Evolutionary conservation across 2,888 invertebrate species (phyloP), one percentile per base, ranked within the genome.

Genomic region (Ganaspis brasiliensis): DNA sequence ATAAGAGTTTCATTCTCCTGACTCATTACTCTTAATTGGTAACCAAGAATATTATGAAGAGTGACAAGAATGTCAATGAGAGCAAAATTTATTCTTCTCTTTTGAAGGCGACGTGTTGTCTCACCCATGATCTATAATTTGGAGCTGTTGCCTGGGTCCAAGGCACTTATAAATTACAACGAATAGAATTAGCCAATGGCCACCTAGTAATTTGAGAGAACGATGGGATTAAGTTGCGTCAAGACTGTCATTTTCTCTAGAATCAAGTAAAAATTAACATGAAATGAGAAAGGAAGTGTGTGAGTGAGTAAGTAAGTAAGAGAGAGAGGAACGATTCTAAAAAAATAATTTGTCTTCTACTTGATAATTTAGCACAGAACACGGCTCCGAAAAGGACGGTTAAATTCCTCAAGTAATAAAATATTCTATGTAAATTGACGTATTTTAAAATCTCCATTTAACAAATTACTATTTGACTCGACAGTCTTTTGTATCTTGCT

Each of bases 131-230:
- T 37, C 63, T 40, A 81, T 79, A 82, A 82, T 81, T 78, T 77
- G 75, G 56, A 19, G 59, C 16, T 37, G 37, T 21, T 10, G 40
- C 3, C 59, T 14, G 61, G 2, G 40, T 63, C 21, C 63, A 2
- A 40, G 63, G 63, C 85, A 84, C 86, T 87, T 85, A 85, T 81
- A 88, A 89, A 90, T 90, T 90, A 90, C 86, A 86, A 80, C 83
- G 85, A 81, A 72, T 79, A 81, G 81, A 81, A 82, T 84, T 80
- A 72, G 77, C 57, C 26, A 57, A 63, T 63, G 63, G 63, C 63
- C 37, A 63, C 63, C 63, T 63, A 63, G 70, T 76, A 82, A 84
- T 84, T 82, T 81, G 77, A 31, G 75, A 77, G 74, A 77, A 37
- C 75, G 37, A 72, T 55, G 75, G 76, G 77, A 84, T 79, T 81